Base-by-base conservation (phyloP, 2,113 vertebrate species). In the Nyctereutes procyonoides region DNA sequence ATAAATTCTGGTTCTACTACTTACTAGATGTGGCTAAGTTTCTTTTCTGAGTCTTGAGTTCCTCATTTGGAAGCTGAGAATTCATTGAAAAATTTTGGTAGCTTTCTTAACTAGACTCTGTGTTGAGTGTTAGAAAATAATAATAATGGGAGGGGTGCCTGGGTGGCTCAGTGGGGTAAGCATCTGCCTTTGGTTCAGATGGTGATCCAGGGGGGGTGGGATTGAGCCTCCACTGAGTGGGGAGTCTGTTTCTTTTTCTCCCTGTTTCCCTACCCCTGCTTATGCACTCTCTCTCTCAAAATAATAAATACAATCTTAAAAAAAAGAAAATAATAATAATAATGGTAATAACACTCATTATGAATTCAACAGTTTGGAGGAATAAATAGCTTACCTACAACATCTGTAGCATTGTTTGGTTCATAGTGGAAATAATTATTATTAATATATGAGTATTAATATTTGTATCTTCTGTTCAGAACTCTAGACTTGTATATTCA, bases 41-140 rank as follows among this genome's bases (percentile, higher is more conserved):
- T 89, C 24, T 77, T 26, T 96, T 65, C 76, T 35, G 74, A 91
- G 62, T 85, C 55, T 63, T 85, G 60, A 77, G 13, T 56, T 90
- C 62, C 17, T 94, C 10, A 74, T 38, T 65, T 8, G 1, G 85
- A 58, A 71, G 3, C 22, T 91, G 26, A 87, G 81, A 73, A 94
- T 76, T 74, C 8, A 80, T 79, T 96, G 22, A 87, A 67, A 12
- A 92, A 80, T 80, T 93, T 91, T 87, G 51, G 26, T 93, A 71
- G 74, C 14, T 91, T 74, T 82, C 3, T 43, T 67, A 87, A 65
- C 20, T 79, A 60, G 56, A 58, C 48, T 71, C 48, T 80, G 19
- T 81, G 24, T 12, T 58, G 90, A 48, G 13, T 26, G 8, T 92
- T 91, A 85, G 80, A 63, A 90, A 67, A 87, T 30, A 67, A 90